These are phyloP conservation scores for Prochilodus magdalenae DNA, from an alignment of 2,113 vertebrate species.

Conservation along the genomic window DNA sequence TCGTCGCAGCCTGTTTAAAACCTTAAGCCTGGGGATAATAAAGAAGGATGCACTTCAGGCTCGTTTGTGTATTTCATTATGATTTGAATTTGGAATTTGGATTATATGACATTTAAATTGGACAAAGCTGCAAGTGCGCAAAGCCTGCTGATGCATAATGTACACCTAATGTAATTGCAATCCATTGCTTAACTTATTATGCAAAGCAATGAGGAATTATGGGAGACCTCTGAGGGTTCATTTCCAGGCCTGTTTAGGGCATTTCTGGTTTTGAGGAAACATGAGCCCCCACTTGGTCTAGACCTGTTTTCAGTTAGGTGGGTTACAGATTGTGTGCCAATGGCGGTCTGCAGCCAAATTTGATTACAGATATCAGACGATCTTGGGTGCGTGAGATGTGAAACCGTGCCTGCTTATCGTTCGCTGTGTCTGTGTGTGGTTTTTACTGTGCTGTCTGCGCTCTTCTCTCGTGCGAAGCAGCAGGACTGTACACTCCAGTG, in stretches of 20 bases:
- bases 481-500: conserved; percentile 52
- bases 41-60: no score
- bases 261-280: background rate
- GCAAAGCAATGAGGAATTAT: no score
- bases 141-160: no score
- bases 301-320: background rate
- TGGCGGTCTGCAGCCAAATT: background rate
- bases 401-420: background rate
- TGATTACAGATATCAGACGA: background rate
- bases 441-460: conserved; percentile 23
- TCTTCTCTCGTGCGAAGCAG: conserved; percentile 16
- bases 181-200: no score
- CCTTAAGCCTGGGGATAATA: no score
- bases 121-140: no score
- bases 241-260: background rate
- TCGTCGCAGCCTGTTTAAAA: background rate
- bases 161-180: no score
- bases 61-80: no score
- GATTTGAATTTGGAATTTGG: no score
- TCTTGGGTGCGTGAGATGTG: background rate
- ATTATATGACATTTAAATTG: no score
- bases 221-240: no score
- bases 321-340: background rate
- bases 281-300: background rate
- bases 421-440: background rate